Conservation (phyloP, 2,888 invertebrate genomes). For the Eudasyphora cyanicolor region DNA sequence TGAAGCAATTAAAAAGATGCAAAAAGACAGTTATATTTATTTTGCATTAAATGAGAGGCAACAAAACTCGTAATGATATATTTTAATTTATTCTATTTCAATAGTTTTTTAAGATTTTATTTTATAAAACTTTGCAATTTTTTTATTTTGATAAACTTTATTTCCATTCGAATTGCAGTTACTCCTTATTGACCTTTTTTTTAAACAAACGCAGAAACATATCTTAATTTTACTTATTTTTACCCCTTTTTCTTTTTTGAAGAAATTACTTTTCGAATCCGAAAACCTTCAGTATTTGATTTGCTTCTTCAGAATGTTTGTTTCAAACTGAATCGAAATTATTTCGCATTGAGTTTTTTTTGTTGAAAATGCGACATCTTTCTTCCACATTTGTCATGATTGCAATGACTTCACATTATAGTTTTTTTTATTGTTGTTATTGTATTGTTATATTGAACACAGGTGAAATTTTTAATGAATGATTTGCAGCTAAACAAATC, state of each 20-base stretch:
- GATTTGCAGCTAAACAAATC: conserved; percentile 33
- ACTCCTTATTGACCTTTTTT: too few relatives aligned
- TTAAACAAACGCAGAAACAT: too few relatives aligned
- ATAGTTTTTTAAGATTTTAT: too few relatives aligned
- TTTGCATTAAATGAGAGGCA: not conserved
- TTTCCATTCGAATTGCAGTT: too few relatives aligned
- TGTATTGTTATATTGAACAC: conserved; percentile 8
- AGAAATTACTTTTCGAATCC: not conserved
- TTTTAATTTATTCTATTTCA: not conserved
- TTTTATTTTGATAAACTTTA: too few relatives aligned
- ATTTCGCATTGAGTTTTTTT: not conserved
- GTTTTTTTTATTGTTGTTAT: conserved; percentile 3
- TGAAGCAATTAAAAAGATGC: conserved; percentile 6
- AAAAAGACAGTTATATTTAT: not conserved
- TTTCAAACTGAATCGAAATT: not conserved
- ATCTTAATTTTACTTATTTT: too few relatives aligned
- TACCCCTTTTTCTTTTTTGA: too few relatives aligned
- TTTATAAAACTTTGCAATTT: too few relatives aligned
- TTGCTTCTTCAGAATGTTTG: not conserved
- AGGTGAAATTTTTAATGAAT: conserved; percentile 41
- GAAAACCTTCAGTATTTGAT: not conserved
- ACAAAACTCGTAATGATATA: not conserved
- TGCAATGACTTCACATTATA: not conserved
- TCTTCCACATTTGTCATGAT: not conserved
- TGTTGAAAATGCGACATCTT: not conserved